Base-by-base conservation (phyloP, 1,140 invertebrate genomes). In the Artemia franciscana region DNA sequence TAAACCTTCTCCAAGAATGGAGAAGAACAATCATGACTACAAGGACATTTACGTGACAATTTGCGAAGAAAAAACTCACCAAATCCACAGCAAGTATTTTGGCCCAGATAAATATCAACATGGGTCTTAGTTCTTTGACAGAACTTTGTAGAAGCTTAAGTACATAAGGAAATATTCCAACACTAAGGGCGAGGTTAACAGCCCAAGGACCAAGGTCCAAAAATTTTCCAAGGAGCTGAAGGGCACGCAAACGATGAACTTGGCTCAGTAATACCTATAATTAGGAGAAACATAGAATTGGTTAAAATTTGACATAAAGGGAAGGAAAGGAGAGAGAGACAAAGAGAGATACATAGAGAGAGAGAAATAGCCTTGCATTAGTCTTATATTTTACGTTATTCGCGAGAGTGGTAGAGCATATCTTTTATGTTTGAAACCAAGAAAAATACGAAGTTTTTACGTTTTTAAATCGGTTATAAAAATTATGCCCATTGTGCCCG, bases 91-190 rank as follows among this genome's bases (percentile, higher is more conserved):
- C 91, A 58, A 98, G 76, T 67, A 99, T 97, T 78, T 98, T 98
- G 5, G 95, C 92, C 95, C 95, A 99, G 66, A 98, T 97, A 71
- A 95, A 97, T 26, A 98, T 91, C 59, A 99, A 78, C 30, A 94
- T 77, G 7, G 91, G 88, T 27, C 92, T 77, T 61, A 98, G 75
- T 73, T 98, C 94, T 67, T 82, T 80, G 2, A 91, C 90, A 65
- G 85, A 89, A 67, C 90, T 91, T 75, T 97, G 93, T 57, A 96
- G 76, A 63, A 82, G 68, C 73, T 97, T 97, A 5, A 98, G 77
- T 65, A 98, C 92, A 75, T 99, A 99, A 3, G 95, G 95, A 74
- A 98, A 98, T 67, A 98, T 98, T 65, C 95, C 95, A 39, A 98
- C 95, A 60, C 88, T 90, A 12, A 98, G 78, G 28, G 94, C 91